Percentiles rank a stretch among this genome's conserved stretches.
Evolutionary conservation across 2,113 vertebrate species (phyloP).

Genomic region (Euleptes europaea): DNA sequence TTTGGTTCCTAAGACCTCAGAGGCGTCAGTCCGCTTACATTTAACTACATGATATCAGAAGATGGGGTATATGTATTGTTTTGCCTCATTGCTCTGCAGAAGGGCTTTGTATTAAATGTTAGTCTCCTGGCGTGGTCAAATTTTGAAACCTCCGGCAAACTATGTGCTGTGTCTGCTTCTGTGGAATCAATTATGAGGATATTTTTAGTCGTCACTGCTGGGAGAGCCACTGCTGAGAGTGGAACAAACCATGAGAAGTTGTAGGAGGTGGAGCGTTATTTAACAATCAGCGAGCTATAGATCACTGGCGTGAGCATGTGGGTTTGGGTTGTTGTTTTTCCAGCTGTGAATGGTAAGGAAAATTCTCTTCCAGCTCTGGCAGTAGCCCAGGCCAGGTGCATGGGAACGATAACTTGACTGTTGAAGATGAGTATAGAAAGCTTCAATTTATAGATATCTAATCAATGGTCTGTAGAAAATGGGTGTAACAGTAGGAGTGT

Average conservation of each 20-base stretch:
- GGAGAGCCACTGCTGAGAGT: slow-evolving; percentile 6
- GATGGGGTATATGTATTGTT: background rate
- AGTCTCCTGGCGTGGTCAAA: background rate
- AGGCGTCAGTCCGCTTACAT: background rate
- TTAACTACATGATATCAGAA: background rate
- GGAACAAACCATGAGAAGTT: background rate
- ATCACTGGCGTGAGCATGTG: background rate
- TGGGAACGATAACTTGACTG: background rate
- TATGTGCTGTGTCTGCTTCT: background rate
- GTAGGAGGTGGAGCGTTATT: slow-evolving; percentile 3
- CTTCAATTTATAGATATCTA: background rate
- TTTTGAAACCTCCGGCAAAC: slow-evolving; percentile 23
- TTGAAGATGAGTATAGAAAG: slow-evolving; percentile 12
- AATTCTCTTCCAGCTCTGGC: slow-evolving; percentile 6
- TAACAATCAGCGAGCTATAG: background rate
- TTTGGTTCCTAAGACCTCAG: background rate
- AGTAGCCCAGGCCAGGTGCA: background rate
- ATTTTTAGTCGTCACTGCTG: slow-evolving; percentile 33
- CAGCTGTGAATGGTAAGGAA: slow-evolving; percentile 13
- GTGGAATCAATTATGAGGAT: slow-evolving; percentile 23
- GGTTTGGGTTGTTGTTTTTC: slow-evolving; percentile 17
- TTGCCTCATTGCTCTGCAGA: slow-evolving; percentile 37
- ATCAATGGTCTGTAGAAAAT: slow-evolving; percentile 26
- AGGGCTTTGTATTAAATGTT: background rate
- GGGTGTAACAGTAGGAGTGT: slow-evolving; percentile 24